Base-by-base conservation (phyloP, 2,113 vertebrate genomes). In the Campylorhamphus procurvoides region DNA sequence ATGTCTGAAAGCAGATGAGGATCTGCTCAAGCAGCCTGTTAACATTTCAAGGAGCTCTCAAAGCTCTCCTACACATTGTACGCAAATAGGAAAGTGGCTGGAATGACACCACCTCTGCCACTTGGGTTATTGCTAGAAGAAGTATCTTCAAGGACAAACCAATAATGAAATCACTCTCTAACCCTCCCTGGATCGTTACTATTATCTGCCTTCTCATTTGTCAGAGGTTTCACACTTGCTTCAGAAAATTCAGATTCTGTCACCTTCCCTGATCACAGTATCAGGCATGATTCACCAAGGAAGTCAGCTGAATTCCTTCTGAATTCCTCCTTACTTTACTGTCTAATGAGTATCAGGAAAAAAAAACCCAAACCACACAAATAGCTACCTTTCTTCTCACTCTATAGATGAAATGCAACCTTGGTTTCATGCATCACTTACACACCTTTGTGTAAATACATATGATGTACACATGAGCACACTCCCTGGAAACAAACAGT, bases 1-100 rank as follows among this genome's bases (percentile, higher is more conserved):
- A 81, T 92, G 95, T 97, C 80, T 82, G 58, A 73, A 87, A 77
- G 53, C 77, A 92, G 83, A 31, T 14, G 1, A 92, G 50, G 69
- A 94, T 40, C 5, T 8, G 67, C 59, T 58, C 4, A 17, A 53
- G 42, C 13, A 2, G 35, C 7, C 3, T 5, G 6, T 64, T 56
- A 46, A 49, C 47, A 62, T 49, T 60, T 73, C 24, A 46, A 59
- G 62, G 68, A 76, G 71, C 37, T 92, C 93, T 86, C 47, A 56
- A 60, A 72, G 85, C 62, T 50, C 18, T 60, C 75, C 29, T 33
- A 27, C 31, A 77, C 69, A 74, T 93, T 83, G 53, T 8, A 22
- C 4, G 1, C 60, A 76, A 85, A 55, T 44, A 63, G 53, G 44
- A 81, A 60, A 93, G 84, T 23, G 40, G 62, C 71, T 68, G 50